phyloP scores from a whole-genome alignment of 2,113 vertebrate genomes.

The Phalacrocorax pelagicus region DNA sequence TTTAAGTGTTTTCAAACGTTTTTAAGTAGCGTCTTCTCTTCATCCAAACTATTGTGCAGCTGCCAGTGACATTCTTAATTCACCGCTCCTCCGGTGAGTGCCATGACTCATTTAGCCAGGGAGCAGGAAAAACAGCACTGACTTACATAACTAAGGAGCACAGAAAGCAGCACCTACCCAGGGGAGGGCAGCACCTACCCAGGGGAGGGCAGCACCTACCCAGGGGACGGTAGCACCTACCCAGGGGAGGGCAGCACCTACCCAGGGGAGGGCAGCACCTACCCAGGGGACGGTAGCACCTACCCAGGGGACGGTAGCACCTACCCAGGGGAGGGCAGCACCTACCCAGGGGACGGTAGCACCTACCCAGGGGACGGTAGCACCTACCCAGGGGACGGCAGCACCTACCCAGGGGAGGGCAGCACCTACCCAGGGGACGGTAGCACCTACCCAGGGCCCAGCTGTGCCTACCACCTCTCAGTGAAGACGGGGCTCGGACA shows the following conservation, averaged over 20 bases:
- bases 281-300: too few species aligned
- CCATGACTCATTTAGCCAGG: neutral
- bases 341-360: neutral
- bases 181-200: neutral
- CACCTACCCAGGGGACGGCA: neutral
- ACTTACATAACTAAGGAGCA: rapidly evolving
- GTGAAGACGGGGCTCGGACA: rapidly evolving
- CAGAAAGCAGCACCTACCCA: neutral
- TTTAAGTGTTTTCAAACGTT: constrained; percentile 50
- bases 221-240: rapidly evolving
- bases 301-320: rapidly evolving
- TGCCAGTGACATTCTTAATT: neutral
- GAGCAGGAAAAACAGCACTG: neutral
- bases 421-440: neutral
- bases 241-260: neutral
- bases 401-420: neutral
- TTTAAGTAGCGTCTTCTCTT: constrained; percentile 46
- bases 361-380: neutral
- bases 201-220: rapidly evolving
- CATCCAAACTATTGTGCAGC: constrained; percentile 40
- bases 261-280: too few species aligned
- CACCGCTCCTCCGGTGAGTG: neutral
- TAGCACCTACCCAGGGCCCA: rapidly evolving
- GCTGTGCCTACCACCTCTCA: rapidly evolving
- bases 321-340: neutral